These are phyloP conservation scores for Parapsyche elsis DNA, from an alignment of 1,140 invertebrate species.

Conservation along the genomic window DNA sequence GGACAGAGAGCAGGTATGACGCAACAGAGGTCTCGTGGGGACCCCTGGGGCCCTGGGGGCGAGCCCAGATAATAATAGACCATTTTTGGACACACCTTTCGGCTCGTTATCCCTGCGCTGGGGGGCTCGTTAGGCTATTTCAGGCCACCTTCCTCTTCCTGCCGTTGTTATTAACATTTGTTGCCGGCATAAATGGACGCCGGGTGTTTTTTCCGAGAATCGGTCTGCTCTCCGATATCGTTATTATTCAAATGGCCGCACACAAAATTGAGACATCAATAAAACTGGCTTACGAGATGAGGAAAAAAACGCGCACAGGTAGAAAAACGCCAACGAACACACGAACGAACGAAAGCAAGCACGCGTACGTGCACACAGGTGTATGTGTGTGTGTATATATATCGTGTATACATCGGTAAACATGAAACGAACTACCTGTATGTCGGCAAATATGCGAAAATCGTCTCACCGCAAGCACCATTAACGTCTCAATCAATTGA, in stretches of 20 bases:
- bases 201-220: conserved; percentile 27
- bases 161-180: conserved; percentile 22
- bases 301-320: conserved; percentile 13
- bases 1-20: conserved; percentile 33
- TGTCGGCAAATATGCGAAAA: conserved; percentile 8
- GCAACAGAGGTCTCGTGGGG: conserved; percentile 24
- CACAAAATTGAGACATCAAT: conserved; percentile 33
- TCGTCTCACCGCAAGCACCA: neutral
- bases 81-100: conserved; percentile 45
- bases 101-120: conserved; percentile 27
- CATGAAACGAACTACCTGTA: conserved; percentile 21
- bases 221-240: conserved; percentile 5
- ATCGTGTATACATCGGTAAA: neutral
- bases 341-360: neutral
- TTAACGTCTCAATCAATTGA: conserved; percentile 14
- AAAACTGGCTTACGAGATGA: conserved; percentile 26
- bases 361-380: neutral
- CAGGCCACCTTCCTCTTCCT: conserved; percentile 29
- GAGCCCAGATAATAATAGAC: conserved; percentile 42
- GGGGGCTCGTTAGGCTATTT: conserved; percentile 42
- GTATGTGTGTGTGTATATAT: neutral
- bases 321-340: conserved; percentile 8
- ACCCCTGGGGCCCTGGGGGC: conserved; percentile 11
- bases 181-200: neutral
- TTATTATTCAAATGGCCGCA: conserved; percentile 21